These are phyloP conservation scores for Poecilia latipinna DNA, from an alignment of 2,113 vertebrate species.

Conservation along the genomic window DNA sequence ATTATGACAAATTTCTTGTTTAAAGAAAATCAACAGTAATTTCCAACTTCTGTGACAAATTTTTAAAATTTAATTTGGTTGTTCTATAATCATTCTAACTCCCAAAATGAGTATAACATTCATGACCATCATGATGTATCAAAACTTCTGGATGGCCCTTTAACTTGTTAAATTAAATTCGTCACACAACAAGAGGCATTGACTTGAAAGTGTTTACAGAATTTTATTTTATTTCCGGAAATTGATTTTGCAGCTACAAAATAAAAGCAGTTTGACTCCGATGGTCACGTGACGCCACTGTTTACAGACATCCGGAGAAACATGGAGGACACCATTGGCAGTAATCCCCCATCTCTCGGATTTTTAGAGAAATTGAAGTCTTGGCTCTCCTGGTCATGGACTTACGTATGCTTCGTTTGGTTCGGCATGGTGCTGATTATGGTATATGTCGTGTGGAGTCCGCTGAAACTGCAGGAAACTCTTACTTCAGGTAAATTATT, in stretches of 20 bases:
- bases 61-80: not conserved
- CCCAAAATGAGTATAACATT: not conserved
- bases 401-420: conserved; percentile 86
- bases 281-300: conserved; percentile 84
- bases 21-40: too few species aligned
- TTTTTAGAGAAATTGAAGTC: conserved; percentile 81
- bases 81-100: not conserved
- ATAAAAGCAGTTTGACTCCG: conserved; percentile 39
- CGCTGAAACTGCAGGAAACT: conserved; percentile 90
- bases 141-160: not conserved
- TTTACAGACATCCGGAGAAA: conserved; percentile 84
- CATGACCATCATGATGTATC: not conserved
- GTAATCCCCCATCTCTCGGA: conserved; percentile 79
- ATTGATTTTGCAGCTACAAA: not conserved
- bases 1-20: not conserved
- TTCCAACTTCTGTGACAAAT: too few species aligned
- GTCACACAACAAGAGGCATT: not conserved
- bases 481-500: conserved; percentile 86
- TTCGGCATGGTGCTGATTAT: conserved; percentile 86
- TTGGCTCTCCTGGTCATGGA: conserved; percentile 86
- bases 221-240: not conserved
- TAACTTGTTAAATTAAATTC: not conserved
- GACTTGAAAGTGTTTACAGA: not conserved
- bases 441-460: conserved; percentile 89
- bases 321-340: conserved; percentile 81